Percentiles rank a stretch among this genome's conserved stretches.
These are phyloP conservation scores for Actinostola sp. DNA, from an alignment of 92 coral and sea anemone species.

Conservation along the genomic window DNA sequence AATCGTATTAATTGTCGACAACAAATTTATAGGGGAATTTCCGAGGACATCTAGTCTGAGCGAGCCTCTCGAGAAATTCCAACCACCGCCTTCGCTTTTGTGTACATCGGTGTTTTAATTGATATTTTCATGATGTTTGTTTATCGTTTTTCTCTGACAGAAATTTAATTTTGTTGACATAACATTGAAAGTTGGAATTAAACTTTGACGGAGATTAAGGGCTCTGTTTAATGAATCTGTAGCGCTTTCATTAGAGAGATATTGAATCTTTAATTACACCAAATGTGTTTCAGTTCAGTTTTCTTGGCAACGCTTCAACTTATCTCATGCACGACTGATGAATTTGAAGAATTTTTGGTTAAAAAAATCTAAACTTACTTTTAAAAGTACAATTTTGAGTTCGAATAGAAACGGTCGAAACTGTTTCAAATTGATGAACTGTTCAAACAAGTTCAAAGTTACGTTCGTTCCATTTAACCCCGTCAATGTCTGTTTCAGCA, in stretches of 20 bases:
- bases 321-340: not conserved
- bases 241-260: not conserved
- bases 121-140: not conserved
- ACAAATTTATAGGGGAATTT: too few species aligned
- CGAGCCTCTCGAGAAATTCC: not conserved
- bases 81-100: constrained; percentile 2
- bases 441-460: too few species aligned
- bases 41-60: not conserved
- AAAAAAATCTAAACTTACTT: too few species aligned
- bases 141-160: not conserved
- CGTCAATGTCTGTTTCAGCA: too few species aligned
- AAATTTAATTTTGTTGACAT: constrained; percentile 10
- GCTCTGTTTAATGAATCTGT: constrained; percentile 6
- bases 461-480: too few species aligned
- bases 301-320: constrained; percentile 5
- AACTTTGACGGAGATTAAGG: constrained; percentile 3
- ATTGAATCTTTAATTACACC: constrained; percentile 7
- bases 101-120: not conserved
- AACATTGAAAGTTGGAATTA: not conserved
- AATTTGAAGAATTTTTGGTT: too few species aligned
- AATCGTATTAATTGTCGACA: not conserved
- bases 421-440: too few species aligned
- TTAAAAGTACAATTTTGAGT: too few species aligned
- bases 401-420: too few species aligned
- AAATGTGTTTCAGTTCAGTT: not conserved